phyloP scores from a whole-genome alignment of 2,113 vertebrate species.

The Morone chrysops region DNA sequence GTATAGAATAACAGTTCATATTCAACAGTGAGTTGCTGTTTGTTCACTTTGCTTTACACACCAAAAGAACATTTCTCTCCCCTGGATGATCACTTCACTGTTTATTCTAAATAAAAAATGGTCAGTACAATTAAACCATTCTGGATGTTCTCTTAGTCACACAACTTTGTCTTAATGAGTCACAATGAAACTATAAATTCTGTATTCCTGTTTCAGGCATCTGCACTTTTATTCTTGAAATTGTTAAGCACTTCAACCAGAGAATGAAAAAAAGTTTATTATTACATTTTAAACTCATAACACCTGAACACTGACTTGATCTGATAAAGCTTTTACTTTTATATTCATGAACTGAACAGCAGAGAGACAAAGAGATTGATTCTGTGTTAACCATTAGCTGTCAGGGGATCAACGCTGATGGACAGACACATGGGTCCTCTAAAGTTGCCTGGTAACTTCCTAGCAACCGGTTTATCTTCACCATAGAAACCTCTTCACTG shows the following conservation, averaged over 20 bases:
- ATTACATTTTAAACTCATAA: background rate
- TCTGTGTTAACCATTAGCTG: constrained; percentile 75
- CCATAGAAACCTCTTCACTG: constrained; percentile 42
- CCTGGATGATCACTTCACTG: background rate
- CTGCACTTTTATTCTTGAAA: background rate
- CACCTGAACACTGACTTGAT: background rate
- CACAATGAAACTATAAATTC: background rate
- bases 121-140: background rate
- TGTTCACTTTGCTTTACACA: constrained; percentile 16
- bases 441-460: constrained; percentile 58
- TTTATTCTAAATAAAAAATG: too few species aligned
- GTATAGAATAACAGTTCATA: constrained; percentile 49
- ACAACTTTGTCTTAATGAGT: background rate
- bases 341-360: background rate
- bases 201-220: background rate
- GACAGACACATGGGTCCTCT: constrained; percentile 36
- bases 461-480: constrained; percentile 32
- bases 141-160: background rate
- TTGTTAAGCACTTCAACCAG: background rate
- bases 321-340: background rate
- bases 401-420: constrained; percentile 16
- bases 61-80: background rate
- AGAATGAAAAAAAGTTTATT: background rate
- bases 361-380: constrained; percentile 34
- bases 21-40: constrained; percentile 42